Evolutionary conservation across 2,113 vertebrate genomes (phyloP), one percentile per base, ranked within the genome.

Genomic region (Excalfactoria chinensis): DNA sequence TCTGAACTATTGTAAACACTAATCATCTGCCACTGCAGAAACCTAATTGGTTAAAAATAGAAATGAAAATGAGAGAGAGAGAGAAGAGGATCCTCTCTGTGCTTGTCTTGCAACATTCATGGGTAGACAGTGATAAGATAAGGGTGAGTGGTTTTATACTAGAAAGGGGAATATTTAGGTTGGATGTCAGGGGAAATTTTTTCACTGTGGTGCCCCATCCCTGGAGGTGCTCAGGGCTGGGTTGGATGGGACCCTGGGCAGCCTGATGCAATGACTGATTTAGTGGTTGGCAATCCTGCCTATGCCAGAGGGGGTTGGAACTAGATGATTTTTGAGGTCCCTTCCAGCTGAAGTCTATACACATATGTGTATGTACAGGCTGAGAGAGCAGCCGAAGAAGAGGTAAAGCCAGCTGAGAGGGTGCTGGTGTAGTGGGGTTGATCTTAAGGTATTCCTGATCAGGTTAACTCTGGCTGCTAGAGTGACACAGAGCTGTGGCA

Each of bases 1-100:
- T 89, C 58, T 88, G 84, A 84, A 48, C 75, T 76, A 34, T 11
- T 79, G 55, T 81, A 90, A 94, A 68, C 55, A n/a, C 26, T 94
- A 78, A 86, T 77, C 67, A 86, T 37, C 62, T 86, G 72, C 11
- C 73, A 82, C n/a, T n/a, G 34, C 32, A 84, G 53, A 88, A 90
- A 68, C 13, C 10, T 3, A 16, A 84, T 60, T 64, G 13, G 15
- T 86, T 59, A 35, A 13, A n/a, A 18, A 16, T 12, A 41, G 18
- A 18, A 28, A 11, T 35, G 23, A 62, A 60, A 80, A 56, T 6
- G 80, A 3, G 40, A 55, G 26, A 53, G 22, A 49, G 22, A 49
- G 49, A 58, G 83, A 43, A 0, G 1, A 25, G 55, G 51, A 19
- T 88, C 21, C 6, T 90, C 23, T 77, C 34, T 25, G 49, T 75